Percentiles rank a stretch among this genome's conserved stretches.
These are phyloP conservation scores for Stomatorhinus ivindoensis DNA, from an alignment of 2,113 vertebrate genomes.

Conservation along the genomic window DNA sequence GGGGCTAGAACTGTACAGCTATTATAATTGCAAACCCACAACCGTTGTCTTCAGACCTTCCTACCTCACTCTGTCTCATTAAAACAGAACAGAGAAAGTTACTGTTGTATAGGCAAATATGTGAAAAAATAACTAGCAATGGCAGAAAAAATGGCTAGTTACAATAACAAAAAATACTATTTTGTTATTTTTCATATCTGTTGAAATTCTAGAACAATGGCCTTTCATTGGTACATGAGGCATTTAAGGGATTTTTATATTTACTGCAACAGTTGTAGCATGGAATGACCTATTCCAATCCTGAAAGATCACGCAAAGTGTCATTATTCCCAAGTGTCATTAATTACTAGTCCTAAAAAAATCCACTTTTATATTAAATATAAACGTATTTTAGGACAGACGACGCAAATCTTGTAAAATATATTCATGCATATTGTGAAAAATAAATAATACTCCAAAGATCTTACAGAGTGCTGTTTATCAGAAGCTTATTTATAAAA, in stretches of 20 bases:
- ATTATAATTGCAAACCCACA: neutral
- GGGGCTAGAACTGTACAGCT: neutral
- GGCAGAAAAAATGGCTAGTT: neutral
- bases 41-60: neutral
- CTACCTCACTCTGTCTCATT: neutral
- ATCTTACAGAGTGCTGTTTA: neutral
- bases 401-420: neutral
- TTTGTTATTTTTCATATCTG: neutral
- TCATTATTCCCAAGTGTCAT: conserved; percentile 57
- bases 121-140: neutral
- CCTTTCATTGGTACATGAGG: neutral
- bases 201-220: neutral
- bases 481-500: neutral
- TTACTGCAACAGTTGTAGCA: conserved; percentile 40
- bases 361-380: conserved; percentile 38
- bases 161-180: neutral
- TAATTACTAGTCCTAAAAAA: conserved; percentile 53
- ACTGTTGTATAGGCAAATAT: neutral
- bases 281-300: conserved; percentile 63
- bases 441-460: neutral
- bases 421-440: neutral
- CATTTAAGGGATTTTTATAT: conserved; percentile 30
- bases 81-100: neutral
- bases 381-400: neutral
- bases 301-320: conserved; percentile 56